These are phyloP conservation scores for Drosophila vallismaia DNA, from an alignment of 2,888 invertebrate species.

Conservation along the genomic window DNA sequence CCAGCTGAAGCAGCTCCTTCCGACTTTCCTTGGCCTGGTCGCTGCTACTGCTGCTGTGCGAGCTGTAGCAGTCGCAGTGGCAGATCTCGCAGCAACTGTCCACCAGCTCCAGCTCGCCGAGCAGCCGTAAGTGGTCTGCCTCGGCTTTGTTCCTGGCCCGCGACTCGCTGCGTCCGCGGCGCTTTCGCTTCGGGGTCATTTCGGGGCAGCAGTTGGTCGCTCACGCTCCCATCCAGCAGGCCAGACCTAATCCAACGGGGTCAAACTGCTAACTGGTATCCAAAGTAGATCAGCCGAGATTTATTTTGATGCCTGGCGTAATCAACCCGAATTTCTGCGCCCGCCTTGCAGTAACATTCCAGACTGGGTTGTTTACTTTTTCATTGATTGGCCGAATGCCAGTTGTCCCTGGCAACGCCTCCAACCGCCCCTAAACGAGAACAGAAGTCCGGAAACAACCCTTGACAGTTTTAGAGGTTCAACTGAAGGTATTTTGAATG, in stretches of 20 bases:
- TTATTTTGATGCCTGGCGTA: constrained; percentile 45
- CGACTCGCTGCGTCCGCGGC: constrained; percentile 50
- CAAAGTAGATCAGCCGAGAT: constrained; percentile 43
- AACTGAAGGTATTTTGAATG: constrained; percentile 29
- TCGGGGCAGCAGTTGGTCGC: background rate
- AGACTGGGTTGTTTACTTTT: constrained; percentile 66
- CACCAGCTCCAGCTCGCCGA: constrained; percentile 70
- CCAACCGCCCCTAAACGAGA: background rate
- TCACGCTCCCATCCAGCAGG: constrained; percentile 12
- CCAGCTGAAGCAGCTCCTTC: constrained; percentile 41
- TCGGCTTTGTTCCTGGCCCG: constrained; percentile 50
- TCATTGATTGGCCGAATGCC: constrained; percentile 58
- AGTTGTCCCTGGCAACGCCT: constrained; percentile 62
- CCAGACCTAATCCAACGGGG: constrained; percentile 43
- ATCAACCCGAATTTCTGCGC: constrained; percentile 72
- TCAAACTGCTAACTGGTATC: constrained; percentile 58
- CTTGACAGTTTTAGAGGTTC: constrained; percentile 42
- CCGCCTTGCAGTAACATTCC: constrained; percentile 49
- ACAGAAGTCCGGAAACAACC: constrained; percentile 3
- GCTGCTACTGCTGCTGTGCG: constrained; percentile 69
- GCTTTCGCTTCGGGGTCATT: constrained; percentile 69
- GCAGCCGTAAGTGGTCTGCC: constrained; percentile 72
- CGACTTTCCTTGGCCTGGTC: constrained; percentile 11
- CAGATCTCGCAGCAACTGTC: constrained; percentile 82
- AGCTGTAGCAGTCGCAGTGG: constrained; percentile 82